Evolutionary conservation across 1,140 invertebrate species (phyloP).

Genomic region (Nasonia vitripennis): DNA sequence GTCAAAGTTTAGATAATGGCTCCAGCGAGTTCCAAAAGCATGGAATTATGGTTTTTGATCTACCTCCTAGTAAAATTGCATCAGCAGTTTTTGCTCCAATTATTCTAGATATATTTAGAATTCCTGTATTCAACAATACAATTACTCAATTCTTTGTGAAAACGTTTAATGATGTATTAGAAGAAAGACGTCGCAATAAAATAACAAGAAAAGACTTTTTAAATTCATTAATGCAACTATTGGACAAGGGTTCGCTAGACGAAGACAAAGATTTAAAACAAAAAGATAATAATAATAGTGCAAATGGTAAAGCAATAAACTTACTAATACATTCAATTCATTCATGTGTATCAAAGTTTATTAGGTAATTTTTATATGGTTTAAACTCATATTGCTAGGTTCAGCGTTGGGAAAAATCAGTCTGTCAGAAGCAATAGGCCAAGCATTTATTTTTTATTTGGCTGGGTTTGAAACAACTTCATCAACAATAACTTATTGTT

Average conservation of each 20-base stretch:
- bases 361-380: neutral
- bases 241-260: conserved; percentile 48
- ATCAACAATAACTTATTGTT: conserved; percentile 6
- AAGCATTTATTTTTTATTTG: conserved; percentile 15
- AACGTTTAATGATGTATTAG: conserved; percentile 56
- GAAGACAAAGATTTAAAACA: conserved; percentile 1
- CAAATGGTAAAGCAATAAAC: neutral
- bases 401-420: neutral
- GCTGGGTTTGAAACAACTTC: conserved; percentile 25
- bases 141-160: conserved; percentile 61
- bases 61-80: neutral
- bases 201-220: conserved; percentile 65
- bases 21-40: conserved; percentile 13
- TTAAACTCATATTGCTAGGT: neutral
- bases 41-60: conserved; percentile 75
- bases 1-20: neutral
- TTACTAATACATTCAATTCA: neutral
- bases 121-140: conserved; percentile 22
- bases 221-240: conserved; percentile 61
- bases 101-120: neutral
- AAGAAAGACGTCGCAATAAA: conserved; percentile 59
- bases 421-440: neutral
- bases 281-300: neutral
- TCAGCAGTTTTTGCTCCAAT: neutral
- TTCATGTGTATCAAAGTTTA: no score